phyloP scores from a whole-genome alignment of 2,113 vertebrate genomes.

The Acinonyx jubatus region DNA sequence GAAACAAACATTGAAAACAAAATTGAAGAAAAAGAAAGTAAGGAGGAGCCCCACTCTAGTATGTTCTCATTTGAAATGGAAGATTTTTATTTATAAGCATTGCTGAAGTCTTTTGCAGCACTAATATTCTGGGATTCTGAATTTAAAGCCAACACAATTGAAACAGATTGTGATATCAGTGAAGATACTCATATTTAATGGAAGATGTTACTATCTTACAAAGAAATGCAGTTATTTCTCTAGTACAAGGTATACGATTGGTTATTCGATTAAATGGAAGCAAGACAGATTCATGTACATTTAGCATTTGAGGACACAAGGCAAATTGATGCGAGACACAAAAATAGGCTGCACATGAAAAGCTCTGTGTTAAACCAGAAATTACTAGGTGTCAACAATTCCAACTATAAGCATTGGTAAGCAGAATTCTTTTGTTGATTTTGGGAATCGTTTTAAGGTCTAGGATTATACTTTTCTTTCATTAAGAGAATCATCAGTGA shows the following conservation, averaged over 20 bases:
- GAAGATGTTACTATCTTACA: not conserved
- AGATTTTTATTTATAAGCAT: not conserved
- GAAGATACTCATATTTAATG: not conserved
- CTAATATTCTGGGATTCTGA: conserved; percentile 4
- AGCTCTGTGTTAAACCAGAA: not conserved
- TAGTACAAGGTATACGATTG: not conserved
- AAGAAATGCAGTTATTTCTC: not conserved
- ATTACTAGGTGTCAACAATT: not conserved
- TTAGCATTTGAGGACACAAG: not conserved
- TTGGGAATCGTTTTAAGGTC: not conserved
- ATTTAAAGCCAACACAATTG: conserved; percentile 18
- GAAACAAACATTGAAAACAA: too few relatives aligned
- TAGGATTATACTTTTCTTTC: not conserved
- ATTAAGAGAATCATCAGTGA: not conserved
- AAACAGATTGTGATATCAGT: not conserved
- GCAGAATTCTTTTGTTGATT: conserved; percentile 14
- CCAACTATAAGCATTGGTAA: not conserved
- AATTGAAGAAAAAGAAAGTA: not conserved
- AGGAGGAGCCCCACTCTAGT: not conserved
- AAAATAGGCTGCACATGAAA: not conserved
- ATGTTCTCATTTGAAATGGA: not conserved
- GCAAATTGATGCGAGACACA: not conserved
- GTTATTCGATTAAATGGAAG: not conserved
- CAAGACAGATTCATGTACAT: not conserved
- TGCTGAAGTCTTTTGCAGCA: not conserved